phyloP scores from a whole-genome alignment of 2,113 vertebrate genomes.

The Hippocampus guttulatus region DNA sequence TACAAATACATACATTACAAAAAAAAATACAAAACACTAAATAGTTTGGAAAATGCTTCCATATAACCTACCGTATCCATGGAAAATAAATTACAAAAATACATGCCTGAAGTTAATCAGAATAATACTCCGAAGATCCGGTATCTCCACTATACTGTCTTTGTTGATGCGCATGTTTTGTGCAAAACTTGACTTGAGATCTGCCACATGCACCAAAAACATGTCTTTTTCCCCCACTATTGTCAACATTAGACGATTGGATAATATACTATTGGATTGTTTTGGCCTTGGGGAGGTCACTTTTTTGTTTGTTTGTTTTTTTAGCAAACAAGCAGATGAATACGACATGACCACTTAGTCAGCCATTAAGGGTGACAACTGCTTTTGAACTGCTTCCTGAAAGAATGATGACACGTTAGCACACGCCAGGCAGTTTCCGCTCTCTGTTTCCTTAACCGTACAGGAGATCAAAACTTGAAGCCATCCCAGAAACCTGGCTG shows the following conservation, averaged over 20 bases:
- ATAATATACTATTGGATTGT: neutral
- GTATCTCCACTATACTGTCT: no score
- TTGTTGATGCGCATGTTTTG: no score
- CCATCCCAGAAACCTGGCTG: constrained; percentile 42
- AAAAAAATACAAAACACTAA: no score
- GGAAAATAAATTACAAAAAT: neutral
- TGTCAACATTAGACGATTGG: neutral
- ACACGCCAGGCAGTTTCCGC: neutral
- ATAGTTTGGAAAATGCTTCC: no score
- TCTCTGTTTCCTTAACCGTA: neutral
- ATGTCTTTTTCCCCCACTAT: no score
- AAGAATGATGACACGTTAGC: neutral
- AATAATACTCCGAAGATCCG: no score
- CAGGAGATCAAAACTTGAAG: neutral
- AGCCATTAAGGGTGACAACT: neutral
- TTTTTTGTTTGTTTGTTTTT: neutral
- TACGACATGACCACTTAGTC: neutral
- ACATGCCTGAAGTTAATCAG: neutral
- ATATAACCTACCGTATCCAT: neutral
- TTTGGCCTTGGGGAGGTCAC: neutral
- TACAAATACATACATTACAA: no score
- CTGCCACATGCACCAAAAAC: no score
- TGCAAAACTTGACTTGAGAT: no score
- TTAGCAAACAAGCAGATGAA: constrained; percentile 2
- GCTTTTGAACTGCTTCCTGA: neutral